Evolutionary conservation across 2,888 invertebrate genomes (phyloP).

Genomic region (Archips xylosteana): DNA sequence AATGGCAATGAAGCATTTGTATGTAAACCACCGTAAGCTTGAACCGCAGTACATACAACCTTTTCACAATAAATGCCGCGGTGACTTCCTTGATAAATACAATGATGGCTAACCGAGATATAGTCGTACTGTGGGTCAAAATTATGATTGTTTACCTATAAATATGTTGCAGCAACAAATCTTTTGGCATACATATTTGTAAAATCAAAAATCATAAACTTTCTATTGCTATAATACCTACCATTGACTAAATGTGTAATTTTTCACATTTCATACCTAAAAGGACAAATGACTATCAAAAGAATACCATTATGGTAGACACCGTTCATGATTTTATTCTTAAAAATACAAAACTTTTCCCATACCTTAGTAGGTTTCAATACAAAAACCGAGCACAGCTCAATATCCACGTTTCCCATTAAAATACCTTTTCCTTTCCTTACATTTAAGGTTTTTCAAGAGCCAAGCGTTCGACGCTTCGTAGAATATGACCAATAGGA

Average conservation of each 20-base stretch:
- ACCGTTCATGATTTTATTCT: background rate
- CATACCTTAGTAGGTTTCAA: background rate
- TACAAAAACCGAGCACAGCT: slow-evolving; percentile 34
- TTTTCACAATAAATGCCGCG: no score
- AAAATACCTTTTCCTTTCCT: slow-evolving; percentile 3
- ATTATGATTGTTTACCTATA: no score
- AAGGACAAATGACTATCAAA: background rate
- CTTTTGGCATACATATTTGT: background rate
- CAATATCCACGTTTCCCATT: background rate
- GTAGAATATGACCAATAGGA: slow-evolving; percentile 7
- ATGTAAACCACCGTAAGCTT: no score
- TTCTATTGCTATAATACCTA: background rate
- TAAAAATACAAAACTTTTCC: background rate
- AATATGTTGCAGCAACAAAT: background rate
- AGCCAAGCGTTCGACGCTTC: slow-evolving; percentile 35
- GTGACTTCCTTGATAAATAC: no score
- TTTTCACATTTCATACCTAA: background rate
- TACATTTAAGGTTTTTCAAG: slow-evolving; percentile 8
- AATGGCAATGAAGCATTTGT: background rate
- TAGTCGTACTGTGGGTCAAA: no score
- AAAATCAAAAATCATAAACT: background rate
- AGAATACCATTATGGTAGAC: background rate
- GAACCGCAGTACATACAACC: no score
- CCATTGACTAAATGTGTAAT: background rate
- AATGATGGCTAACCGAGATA: no score